A percentile compares a stretch with the other conserved stretches of the same genome.
phyloP scores from a whole-genome alignment of 2,797 vertebrate genomes.

The Lepus oiostolus region DNA sequence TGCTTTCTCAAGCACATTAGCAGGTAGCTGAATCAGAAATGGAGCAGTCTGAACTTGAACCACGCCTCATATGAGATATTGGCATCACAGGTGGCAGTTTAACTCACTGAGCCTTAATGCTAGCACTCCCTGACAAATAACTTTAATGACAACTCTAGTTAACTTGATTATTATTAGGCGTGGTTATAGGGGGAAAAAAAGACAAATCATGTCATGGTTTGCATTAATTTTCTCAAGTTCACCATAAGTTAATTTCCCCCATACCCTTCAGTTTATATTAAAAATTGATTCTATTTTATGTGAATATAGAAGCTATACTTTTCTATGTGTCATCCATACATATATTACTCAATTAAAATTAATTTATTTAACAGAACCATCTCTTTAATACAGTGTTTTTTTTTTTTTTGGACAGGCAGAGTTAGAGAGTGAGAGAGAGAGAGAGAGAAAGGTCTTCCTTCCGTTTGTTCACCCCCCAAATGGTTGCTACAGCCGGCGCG shows the following conservation, averaged over 20 bases:
- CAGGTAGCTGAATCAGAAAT: no score
- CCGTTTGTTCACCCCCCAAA: no score
- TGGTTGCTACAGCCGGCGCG: no score
- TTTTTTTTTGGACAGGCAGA: no score
- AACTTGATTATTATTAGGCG: background rate
- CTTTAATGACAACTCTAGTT: background rate
- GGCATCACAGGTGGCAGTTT: no score
- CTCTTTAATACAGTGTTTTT: background rate
- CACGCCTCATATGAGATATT: no score
- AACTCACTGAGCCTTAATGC: no score
- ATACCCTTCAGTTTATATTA: background rate
- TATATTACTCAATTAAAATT: background rate
- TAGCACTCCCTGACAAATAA: background rate
- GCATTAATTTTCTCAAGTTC: background rate
- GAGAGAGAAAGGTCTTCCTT: no score
- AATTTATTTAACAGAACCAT: background rate
- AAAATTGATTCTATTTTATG: background rate
- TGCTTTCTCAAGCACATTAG: no score
- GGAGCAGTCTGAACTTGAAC: no score
- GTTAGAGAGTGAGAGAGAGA: no score
- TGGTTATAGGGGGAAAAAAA: background rate
- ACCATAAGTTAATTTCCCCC: background rate
- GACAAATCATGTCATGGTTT: background rate
- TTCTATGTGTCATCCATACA: background rate
- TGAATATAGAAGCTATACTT: background rate